phyloP scores from a whole-genome alignment of 2,888 invertebrate genomes.

The Abrostola tripartita region DNA sequence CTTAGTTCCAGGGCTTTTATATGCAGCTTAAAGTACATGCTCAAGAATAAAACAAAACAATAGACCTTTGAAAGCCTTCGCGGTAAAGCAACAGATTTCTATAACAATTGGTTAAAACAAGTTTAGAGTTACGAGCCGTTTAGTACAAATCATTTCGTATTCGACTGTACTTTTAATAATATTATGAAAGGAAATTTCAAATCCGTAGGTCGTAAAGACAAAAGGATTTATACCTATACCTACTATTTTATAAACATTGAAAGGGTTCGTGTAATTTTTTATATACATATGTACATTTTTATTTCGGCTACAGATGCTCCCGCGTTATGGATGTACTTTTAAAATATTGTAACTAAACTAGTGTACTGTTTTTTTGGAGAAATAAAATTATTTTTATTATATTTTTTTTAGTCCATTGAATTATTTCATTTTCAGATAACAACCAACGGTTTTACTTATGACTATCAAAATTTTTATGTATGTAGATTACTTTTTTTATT shows the following conservation, averaged over 20 bases:
- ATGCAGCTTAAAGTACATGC: constrained; percentile 15
- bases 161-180: constrained; percentile 36
- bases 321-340: no score
- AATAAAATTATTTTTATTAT: no score
- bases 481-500: no score
- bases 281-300: not conserved
- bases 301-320: no score
- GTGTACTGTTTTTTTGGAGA: no score
- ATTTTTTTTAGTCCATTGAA: no score
- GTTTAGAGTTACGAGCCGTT: constrained; percentile 61
- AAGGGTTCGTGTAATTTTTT: not conserved
- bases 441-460: no score
- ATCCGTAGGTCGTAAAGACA: not conserved
- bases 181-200: constrained; percentile 24
- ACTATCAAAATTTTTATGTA: no score
- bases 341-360: no score
- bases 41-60: constrained; percentile 65
- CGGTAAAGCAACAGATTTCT: constrained; percentile 59
- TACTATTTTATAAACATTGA: not conserved
- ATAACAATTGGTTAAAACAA: constrained; percentile 67
- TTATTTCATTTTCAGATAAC: no score
- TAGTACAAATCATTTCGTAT: constrained; percentile 40
- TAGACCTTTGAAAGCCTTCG: constrained; percentile 62
- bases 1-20: constrained; percentile 25
- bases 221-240: not conserved